Evolutionary conservation across 2,113 vertebrate species (phyloP).

Genomic region (Erythrocercus mccallii): DNA sequence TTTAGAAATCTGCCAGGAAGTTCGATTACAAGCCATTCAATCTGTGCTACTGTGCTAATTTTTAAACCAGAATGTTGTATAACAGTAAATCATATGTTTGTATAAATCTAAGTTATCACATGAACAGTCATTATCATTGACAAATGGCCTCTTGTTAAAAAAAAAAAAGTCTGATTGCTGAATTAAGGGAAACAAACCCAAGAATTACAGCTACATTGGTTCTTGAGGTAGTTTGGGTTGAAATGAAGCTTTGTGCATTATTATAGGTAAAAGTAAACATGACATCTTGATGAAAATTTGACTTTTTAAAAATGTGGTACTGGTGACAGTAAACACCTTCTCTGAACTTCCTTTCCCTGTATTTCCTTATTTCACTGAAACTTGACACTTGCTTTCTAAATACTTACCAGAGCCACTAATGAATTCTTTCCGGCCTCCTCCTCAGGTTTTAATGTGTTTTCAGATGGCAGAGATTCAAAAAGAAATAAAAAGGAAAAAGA

Average conservation of each 20-base stretch:
- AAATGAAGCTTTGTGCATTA: neutral
- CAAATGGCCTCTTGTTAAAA: neutral
- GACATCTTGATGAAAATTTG: neutral
- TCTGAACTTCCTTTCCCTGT: neutral
- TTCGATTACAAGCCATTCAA: neutral
- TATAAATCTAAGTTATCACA: neutral
- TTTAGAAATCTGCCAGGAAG: slow-evolving; percentile 4
- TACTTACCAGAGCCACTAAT: neutral
- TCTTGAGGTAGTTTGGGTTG: neutral
- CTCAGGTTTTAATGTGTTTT: neutral
- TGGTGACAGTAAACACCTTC: neutral
- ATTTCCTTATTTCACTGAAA: neutral
- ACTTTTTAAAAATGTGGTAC: neutral
- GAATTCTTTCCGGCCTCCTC: neutral
- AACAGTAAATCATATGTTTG: neutral
- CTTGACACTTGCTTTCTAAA: neutral
- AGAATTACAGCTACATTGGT: neutral
- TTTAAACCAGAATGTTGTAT: slow-evolving; percentile 16
- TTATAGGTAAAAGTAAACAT: neutral
- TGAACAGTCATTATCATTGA: neutral
- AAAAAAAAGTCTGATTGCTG: neutral
- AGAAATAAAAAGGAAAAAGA: neutral
- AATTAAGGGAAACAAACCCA: neutral
- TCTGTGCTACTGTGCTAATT: slow-evolving; percentile 13
- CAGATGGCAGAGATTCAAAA: neutral